A percentile compares a stretch with the other conserved stretches of the same genome.
phyloP scores from a whole-genome alignment of 2,113 vertebrate species.

The Struthidea cinerea region DNA sequence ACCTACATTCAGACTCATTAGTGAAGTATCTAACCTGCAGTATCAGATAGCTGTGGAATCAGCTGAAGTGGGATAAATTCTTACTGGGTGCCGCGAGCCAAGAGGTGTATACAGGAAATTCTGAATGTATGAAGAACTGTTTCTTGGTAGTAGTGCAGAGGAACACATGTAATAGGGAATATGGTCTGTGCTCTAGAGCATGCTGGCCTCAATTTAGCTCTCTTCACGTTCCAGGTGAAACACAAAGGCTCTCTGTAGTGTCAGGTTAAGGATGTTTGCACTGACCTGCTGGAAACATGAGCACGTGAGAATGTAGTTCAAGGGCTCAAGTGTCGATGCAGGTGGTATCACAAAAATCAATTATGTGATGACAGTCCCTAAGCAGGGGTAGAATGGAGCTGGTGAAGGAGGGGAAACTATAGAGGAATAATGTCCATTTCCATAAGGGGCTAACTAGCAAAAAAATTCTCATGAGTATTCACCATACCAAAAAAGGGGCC shows the following conservation, averaged over 20 bases:
- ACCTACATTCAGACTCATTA: background rate
- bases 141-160: background rate
- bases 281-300: background rate
- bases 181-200: background rate
- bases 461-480: background rate
- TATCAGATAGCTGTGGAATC: background rate
- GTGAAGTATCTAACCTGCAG: background rate
- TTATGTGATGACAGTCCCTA: background rate
- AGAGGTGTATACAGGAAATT: background rate
- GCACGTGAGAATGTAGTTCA: background rate
- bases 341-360: background rate
- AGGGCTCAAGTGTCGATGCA: background rate
- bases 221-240: background rate
- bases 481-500: background rate
- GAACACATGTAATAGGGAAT: background rate
- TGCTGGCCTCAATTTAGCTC: background rate
- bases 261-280: background rate
- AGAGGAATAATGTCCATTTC: background rate
- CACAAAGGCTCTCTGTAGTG: background rate
- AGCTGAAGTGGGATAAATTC: background rate
- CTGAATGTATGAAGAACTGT: rapidly evolving
- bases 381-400: background rate
- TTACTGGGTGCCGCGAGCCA: background rate
- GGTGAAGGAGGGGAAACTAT: background rate
- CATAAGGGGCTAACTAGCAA: background rate